Evolutionary conservation across 2,797 vertebrate species (phyloP), one percentile per base, ranked within the genome.

Genomic region (Eospalax fontanierii): DNA sequence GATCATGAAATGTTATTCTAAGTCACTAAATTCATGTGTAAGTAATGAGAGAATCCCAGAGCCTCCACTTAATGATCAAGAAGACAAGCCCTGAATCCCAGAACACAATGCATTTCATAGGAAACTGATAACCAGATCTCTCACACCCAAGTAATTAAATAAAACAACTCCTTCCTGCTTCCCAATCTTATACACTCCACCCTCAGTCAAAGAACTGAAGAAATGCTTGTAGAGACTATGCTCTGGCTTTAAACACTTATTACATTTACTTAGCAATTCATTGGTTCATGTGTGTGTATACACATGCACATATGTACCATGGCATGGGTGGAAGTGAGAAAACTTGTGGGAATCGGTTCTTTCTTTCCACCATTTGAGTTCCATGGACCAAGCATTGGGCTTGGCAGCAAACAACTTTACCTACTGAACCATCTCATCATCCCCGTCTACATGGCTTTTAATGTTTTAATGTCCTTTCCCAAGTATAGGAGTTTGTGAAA

Each of bases 91-190:
- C 66, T n/a, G 50, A 94, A 66, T 38, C 28, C n/a, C 66, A 74
- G 54, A 82, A 63, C 11, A 4, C 71, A 94, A 91, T 59, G 4
- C 24, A 59, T 95, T 94, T 93, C 87, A 50, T 87, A 97, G 95
- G 90, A 96, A 96, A 97, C 94, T 87, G 97, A 97, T 97, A 97
- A 97, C 90, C 90, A 97, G 81, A 92, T 93, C 43, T 40, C 43
- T 68, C 96, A 97, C 96, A 93, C 86, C 96, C 96, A 95, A 50
- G 61, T 76, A 91, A 94, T 96, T 95, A 95, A 95, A 93, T 90
- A 96, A 96, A 97, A 81, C 46, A 81, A 46, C 50, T 91, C 50
- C 63, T 96, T 54, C 79, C 61, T 71, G 30, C 76, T 95, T 95
- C 83, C 74, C 38, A 88, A 75, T 92, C 28, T 76, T 76, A 65